Base-by-base conservation (phyloP, 2,888 invertebrate genomes). In the Rhamphomyia laevipes region DNA sequence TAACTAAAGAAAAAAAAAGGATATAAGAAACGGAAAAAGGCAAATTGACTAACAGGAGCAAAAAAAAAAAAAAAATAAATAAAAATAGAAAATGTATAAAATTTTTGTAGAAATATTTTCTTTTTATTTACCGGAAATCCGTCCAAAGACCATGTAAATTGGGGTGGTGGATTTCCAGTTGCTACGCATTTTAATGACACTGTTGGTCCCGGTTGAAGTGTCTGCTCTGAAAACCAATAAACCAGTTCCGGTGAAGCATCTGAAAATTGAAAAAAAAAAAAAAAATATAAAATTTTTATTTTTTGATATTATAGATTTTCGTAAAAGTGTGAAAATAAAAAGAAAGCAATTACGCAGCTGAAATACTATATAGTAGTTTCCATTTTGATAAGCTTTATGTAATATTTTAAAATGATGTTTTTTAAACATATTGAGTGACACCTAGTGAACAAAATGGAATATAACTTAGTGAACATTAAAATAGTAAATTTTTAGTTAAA, bases 171-270 rank as follows among this genome's bases (percentile, higher is more conserved):
- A 71, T 90, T 93, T 45, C 94, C 94, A 61, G 89, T 85, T n/a
- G 92, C 92, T 53, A 88, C 87, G 73, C 94, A 95, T 71, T 90
- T 89, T 57, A 95, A 76, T 17, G 92, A 90, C 44, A 93, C 87
- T 55, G 87, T 85, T 31, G 91, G 90, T 16, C 93, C 93, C 0
- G 90, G 91, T 65, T 91, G 91, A 52, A 93, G 73, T 11, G 90
- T 92, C 71, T 91, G 90, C 68, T 92, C 91, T 50, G 88, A 85
- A 73, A 93, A 93, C 82, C 87, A 88, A 74, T 90, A 89, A 58
- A 86, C 80, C 60, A 92, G 74, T 73, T 91, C 90, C 42, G 91
- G 91, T 55, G 89, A 85, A 37, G 90, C 86, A 71, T 91, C 91
- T 86, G 73, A 50, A 68, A 67, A 61, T 45, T 48, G 42, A 53